These are phyloP conservation scores for Phymorhynchus buccinoides DNA, from an alignment of 1,140 invertebrate genomes.

Conservation along the genomic window DNA sequence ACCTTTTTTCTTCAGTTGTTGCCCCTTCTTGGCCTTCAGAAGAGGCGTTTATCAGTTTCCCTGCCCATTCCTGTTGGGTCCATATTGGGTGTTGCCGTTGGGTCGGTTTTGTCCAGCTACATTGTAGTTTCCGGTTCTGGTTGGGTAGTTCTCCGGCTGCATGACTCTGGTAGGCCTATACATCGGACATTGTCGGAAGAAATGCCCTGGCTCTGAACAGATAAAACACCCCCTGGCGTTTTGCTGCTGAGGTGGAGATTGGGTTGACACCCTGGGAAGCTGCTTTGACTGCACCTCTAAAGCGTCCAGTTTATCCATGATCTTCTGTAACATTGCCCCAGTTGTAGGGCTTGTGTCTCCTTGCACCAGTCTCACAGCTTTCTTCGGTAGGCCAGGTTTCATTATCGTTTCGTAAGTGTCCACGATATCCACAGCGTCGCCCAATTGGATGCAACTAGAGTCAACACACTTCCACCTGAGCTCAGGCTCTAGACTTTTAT, in stretches of 20 bases:
- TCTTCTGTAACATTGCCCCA: neutral
- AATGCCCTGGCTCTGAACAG: slow-evolving; percentile 10
- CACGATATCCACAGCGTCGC: neutral
- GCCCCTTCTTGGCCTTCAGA: slow-evolving; percentile 17
- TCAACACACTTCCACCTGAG: slow-evolving; percentile 23
- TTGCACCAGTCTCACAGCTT: neutral
- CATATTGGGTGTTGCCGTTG: too few relatives aligned
- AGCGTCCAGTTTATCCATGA: neutral
- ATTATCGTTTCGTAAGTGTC: neutral
- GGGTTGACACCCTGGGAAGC: neutral
- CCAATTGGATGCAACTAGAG: neutral
- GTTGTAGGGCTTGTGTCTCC: neutral
- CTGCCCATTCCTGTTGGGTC: neutral
- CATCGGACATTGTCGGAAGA: slow-evolving; percentile 7
- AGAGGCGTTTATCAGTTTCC: slow-evolving; percentile 3
- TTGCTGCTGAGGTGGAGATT: neutral
- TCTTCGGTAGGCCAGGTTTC: neutral
- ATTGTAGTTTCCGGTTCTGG: too few relatives aligned
- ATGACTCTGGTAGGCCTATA: neutral
- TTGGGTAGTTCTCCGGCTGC: neutral
- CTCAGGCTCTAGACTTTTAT: neutral
- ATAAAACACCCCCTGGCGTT: slow-evolving; percentile 23
- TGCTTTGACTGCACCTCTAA: neutral
- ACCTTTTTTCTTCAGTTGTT: neutral
- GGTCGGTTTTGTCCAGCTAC: too few relatives aligned